A percentile compares a stretch with the other conserved stretches of the same genome.
phyloP scores from a whole-genome alignment of 2,797 vertebrate species.

The Alcedo atthis region DNA sequence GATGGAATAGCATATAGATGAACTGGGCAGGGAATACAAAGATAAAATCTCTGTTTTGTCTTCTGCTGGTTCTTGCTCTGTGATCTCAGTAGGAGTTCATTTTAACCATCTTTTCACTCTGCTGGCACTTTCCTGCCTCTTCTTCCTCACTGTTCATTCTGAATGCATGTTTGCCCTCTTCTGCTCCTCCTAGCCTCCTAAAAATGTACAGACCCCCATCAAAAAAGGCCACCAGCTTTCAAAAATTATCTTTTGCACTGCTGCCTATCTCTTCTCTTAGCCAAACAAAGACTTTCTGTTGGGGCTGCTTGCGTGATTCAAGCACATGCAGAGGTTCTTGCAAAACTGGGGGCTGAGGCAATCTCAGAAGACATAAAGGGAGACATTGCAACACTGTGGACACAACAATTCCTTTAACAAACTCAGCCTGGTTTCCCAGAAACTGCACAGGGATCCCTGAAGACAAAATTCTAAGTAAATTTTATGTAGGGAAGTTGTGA shows the following conservation, averaged over 20 bases:
- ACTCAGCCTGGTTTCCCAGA: not conserved
- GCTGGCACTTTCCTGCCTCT: not conserved
- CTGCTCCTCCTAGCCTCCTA: not conserved
- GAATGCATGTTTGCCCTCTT: not conserved
- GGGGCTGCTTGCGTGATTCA: not conserved
- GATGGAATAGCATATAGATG: not conserved
- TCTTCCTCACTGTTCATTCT: not conserved
- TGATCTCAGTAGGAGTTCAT: not conserved
- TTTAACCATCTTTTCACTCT: not conserved
- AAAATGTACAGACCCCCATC: fast-evolving
- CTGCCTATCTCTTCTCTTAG: not conserved
- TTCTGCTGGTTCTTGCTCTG: not conserved
- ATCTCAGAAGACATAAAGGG: not conserved
- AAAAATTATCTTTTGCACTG: not conserved
- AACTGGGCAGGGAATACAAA: not conserved
- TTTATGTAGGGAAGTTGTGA: not conserved
- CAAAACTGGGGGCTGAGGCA: not conserved
- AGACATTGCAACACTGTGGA: not conserved
- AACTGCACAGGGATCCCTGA: not conserved
- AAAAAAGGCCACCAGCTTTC: not conserved
- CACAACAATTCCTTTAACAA: not conserved
- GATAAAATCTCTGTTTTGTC: not conserved
- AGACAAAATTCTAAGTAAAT: not conserved
- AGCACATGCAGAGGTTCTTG: not conserved
- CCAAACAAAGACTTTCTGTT: not conserved